These are phyloP conservation scores for Drosophila carrolli DNA, from an alignment of 1,140 invertebrate species.

Conservation along the genomic window DNA sequence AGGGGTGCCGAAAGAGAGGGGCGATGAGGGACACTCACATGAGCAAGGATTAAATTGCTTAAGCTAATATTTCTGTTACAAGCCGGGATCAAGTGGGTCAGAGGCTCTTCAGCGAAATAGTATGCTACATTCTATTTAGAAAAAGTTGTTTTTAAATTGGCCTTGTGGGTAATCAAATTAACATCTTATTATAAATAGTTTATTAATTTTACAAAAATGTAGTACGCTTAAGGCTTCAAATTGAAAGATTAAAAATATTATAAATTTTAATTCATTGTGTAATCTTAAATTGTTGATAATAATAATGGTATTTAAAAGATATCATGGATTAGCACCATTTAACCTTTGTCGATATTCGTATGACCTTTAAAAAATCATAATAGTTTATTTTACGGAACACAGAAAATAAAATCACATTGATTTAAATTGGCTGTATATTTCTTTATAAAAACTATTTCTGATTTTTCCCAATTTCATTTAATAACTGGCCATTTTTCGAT, in stretches of 20 bases:
- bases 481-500: not conserved
- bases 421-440: not conserved
- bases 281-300: no score
- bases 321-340: no score
- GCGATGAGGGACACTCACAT: conserved; percentile 21
- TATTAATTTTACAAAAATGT: no score
- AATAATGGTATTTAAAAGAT: no score
- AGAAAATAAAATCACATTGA: not conserved
- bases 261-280: no score
- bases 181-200: no score
- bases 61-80: conserved; percentile 49
- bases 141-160: not conserved
- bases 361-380: not conserved
- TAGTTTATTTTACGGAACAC: not conserved
- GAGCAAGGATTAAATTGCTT: conserved; percentile 44
- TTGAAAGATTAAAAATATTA: no score
- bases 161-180: not conserved
- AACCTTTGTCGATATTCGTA: no score
- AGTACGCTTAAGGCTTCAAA: no score
- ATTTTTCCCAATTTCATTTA: not conserved
- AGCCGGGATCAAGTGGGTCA: conserved; percentile 14
- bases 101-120: conserved; percentile 8
- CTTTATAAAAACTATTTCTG: not conserved
- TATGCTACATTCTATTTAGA: conserved; percentile 1
- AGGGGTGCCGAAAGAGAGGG: not conserved